Conservation (phyloP, 2,113 vertebrate genomes). For the Varanus salvator region DNA sequence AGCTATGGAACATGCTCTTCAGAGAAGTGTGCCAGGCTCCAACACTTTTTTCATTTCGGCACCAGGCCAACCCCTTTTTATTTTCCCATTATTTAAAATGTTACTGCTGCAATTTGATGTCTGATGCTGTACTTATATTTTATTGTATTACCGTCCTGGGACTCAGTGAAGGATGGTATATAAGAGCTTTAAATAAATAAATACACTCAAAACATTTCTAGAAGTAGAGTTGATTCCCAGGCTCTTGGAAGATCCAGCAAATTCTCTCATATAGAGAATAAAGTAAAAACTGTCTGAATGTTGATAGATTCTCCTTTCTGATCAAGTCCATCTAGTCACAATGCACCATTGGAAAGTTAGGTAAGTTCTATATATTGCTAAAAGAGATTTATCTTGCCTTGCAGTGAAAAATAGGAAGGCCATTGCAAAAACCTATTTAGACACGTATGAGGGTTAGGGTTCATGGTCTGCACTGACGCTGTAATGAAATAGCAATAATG, state of each 20-base stretch:
- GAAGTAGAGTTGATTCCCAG: neutral
- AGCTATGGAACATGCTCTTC: too few relatives aligned
- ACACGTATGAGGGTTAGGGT: neutral
- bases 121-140: too few relatives aligned
- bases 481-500: neutral
- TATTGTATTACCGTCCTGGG: too few relatives aligned
- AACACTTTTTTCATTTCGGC: too few relatives aligned
- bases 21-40: too few relatives aligned
- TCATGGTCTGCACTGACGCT: neutral
- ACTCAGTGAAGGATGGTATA: too few relatives aligned
- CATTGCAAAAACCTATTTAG: neutral
- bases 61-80: too few relatives aligned
- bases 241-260: neutral
- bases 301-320: neutral
- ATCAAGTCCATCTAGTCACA: neutral
- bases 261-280: neutral
- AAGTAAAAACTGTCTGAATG: conserved; percentile 6
- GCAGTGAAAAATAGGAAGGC: neutral
- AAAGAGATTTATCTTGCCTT: neutral
- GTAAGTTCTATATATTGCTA: neutral
- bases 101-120: too few relatives aligned
- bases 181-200: too few relatives aligned
- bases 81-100: too few relatives aligned
- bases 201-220: too few relatives aligned
- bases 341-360: neutral